A percentile compares a stretch with the other conserved stretches of the same genome.
These are phyloP conservation scores for Probaryconus sp. DNA, from an alignment of 1,140 invertebrate species.

Conservation along the genomic window DNA sequence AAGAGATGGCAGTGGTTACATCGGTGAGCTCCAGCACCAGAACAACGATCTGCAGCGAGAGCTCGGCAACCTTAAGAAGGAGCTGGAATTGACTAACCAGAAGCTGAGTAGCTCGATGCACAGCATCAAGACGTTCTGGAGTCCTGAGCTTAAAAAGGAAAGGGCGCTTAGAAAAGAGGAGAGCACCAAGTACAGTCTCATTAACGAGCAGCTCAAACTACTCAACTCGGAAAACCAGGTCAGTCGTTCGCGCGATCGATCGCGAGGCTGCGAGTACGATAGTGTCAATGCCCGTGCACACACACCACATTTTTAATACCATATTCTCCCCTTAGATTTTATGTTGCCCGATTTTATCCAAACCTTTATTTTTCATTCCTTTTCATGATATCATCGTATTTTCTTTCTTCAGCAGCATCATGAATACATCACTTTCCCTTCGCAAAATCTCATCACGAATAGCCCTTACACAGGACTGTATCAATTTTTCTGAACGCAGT, in stretches of 20 bases:
- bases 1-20: conserved; percentile 81
- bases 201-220: conserved; percentile 97
- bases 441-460: no score
- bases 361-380: no score
- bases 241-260: conserved; percentile 70
- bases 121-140: conserved; percentile 99
- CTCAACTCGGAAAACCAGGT: conserved; percentile 99
- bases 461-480: no score
- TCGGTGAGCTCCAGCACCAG: conserved; percentile 96
- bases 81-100: conserved; percentile 97
- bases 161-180: conserved; percentile 97
- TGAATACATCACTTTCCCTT: no score
- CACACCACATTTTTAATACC: no score
- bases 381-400: no score
- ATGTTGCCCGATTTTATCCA: no score
- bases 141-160: conserved; percentile 99
- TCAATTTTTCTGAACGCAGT: no score
- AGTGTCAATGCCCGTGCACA: conserved; percentile 51
- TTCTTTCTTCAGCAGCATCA: no score
- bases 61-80: conserved; percentile 96
- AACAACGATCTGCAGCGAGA: conserved; percentile 97
- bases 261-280: conserved; percentile 39
- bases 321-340: no score
- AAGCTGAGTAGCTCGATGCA: conserved; percentile 99
- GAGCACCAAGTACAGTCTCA: conserved; percentile 96